Percentiles rank a stretch among this genome's conserved stretches.
phyloP scores from a whole-genome alignment of 2,797 vertebrate genomes.

The Sternarchorhynchus goeldii region DNA sequence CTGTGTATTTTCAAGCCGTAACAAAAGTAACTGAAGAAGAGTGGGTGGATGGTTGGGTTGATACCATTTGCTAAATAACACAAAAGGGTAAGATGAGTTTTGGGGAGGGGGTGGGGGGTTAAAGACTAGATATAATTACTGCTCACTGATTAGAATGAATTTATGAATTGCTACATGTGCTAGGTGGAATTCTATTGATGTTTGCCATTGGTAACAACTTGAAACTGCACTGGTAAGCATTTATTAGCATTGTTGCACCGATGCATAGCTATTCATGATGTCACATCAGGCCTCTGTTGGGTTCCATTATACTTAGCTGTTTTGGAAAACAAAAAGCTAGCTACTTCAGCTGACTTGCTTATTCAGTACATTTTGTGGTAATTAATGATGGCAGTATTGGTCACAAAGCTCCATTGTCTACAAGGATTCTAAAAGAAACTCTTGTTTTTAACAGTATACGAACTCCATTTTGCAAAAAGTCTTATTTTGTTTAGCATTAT shows the following conservation, averaged over 20 bases:
- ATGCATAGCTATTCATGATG: constrained; percentile 6
- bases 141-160: constrained; percentile 29
- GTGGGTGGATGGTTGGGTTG: constrained; percentile 6
- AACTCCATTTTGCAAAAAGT: not conserved
- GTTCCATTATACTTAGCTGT: constrained; percentile 16
- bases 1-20: too few species aligned
- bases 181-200: constrained; percentile 27
- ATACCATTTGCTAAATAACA: constrained; percentile 24
- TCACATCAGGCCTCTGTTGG: not conserved
- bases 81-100: not conserved
- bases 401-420: constrained; percentile 9
- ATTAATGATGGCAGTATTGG: constrained; percentile 26
- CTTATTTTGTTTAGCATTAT: not conserved
- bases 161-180: not conserved
- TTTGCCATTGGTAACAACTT: not conserved
- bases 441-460: not conserved
- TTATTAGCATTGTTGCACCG: constrained; percentile 1
- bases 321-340: constrained; percentile 49
- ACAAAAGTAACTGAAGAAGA: not conserved
- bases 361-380: constrained; percentile 26
- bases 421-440: constrained; percentile 1
- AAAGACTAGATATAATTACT: constrained; percentile 37
- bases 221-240: constrained; percentile 21
- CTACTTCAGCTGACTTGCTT: constrained; percentile 20
- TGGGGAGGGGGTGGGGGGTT: constrained; percentile 12